Evolutionary conservation across 2,113 vertebrate species (phyloP).

Genomic region (Ptyas mucosa): DNA sequence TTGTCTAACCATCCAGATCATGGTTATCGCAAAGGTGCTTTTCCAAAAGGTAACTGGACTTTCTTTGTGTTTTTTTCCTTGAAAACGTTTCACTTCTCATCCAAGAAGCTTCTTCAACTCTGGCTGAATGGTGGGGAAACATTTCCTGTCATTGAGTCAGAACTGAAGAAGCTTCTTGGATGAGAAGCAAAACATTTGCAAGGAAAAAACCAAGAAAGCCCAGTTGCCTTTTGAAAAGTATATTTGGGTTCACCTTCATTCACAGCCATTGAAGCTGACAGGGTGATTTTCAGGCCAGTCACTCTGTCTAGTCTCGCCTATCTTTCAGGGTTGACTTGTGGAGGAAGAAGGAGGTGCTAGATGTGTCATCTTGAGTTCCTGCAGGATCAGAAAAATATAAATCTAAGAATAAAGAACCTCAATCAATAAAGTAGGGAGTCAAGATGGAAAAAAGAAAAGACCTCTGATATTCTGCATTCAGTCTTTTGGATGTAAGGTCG

Average conservation of each 20-base stretch:
- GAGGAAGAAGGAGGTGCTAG: background rate
- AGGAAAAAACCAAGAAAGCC: too few species aligned
- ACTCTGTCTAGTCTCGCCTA: background rate
- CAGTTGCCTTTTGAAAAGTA: too few species aligned
- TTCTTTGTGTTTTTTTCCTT: background rate
- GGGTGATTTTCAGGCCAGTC: background rate
- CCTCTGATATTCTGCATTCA: background rate
- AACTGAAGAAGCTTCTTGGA: too few species aligned
- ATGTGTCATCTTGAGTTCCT: background rate
- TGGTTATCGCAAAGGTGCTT: background rate
- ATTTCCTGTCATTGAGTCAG: too few species aligned
- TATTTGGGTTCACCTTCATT: background rate
- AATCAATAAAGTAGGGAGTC: background rate
- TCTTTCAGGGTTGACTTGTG: background rate
- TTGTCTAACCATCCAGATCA: background rate
- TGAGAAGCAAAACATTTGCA: too few species aligned
- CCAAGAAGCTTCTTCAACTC: background rate
- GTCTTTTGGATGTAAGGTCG: background rate
- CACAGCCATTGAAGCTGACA: background rate
- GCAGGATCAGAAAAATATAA: background rate
- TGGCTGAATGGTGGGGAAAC: background rate
- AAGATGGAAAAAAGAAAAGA: background rate
- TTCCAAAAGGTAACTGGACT: background rate
- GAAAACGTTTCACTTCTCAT: background rate
- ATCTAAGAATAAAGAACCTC: background rate